Conservation (phyloP, 2,888 invertebrate species). For the Macrosiphum euphorbiae region DNA sequence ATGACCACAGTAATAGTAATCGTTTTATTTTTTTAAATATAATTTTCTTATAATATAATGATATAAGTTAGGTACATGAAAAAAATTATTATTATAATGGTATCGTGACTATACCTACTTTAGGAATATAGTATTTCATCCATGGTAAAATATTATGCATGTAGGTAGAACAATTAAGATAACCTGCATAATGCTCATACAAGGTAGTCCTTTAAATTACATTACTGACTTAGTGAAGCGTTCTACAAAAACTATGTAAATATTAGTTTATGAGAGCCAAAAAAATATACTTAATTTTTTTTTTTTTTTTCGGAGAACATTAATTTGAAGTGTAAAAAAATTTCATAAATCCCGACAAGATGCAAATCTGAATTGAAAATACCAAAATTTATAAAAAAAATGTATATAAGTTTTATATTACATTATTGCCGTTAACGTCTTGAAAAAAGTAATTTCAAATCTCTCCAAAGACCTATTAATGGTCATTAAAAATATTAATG, state of each 20-base stretch:
- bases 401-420: background rate
- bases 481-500: conserved; percentile 32
- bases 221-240: background rate
- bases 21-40: background rate
- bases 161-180: background rate
- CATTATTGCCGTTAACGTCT: background rate
- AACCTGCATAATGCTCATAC: background rate
- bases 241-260: conserved; percentile 39
- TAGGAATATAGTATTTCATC: background rate
- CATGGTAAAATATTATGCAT: background rate
- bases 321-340: conserved; percentile 40
- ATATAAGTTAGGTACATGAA: background rate
- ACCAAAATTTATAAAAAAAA: background rate
- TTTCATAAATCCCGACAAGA: background rate
- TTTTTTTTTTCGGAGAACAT: background rate
- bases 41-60: background rate
- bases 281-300: conserved; percentile 22
- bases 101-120: background rate
- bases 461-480: conserved; percentile 6
- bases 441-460: conserved; percentile 37
- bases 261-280: conserved; percentile 6
- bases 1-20: background rate
- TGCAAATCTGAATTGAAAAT: conserved; percentile 36
- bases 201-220: conserved; percentile 21
- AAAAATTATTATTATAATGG: background rate